Evolutionary conservation across 2,797 vertebrate genomes (phyloP), one percentile per base, ranked within the genome.

Genomic region (Sebastes jordani): DNA sequence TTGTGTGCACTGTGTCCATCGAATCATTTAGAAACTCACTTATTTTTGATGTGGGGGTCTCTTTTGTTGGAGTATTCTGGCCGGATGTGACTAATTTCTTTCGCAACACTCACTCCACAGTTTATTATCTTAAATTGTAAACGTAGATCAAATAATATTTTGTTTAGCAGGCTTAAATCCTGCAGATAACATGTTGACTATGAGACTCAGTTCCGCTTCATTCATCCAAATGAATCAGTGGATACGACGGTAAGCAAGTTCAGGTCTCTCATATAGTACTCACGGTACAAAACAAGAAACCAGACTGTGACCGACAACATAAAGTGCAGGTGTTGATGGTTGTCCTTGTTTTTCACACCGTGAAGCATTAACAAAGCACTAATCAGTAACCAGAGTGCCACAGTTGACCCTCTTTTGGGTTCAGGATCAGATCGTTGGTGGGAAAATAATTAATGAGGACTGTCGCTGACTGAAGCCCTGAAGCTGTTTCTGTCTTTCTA

Each of bases 301-400:
- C 10, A 27, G 38, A 60, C 36, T 1, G 2, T 30, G 11, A 63
- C 5, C 22, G 20, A 52, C 56, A 76, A 66, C 22, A 25, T 8
- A 5, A 14, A 30, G 13, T n/a, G 29, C 22, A 23, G 11, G 11
- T 58, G 14, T 46, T 58, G 25, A 67, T 2, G 3, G 46, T n/a
- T 18, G 11, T 52, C 64, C 42, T 82, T 49, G 9, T 69, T 79
- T 85, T 62, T 71, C 71, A 23, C 22, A 76, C 16, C 27, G 34
- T 5, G 49, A 36, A 69, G 5, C 22, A 54, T 60, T 58, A 36
- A 79, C 29, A 72, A 80, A 83, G 27, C 13, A 8, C 13, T 52
- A 16, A 64, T 55, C 46, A 27, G 3, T 63, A 9, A 42, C 16
- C 62, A 49, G 38, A 52, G 8, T 13, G 25, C 18, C 25, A 55